Evolutionary conservation across 2,797 vertebrate genomes (phyloP).

Genomic region (Sebastes jordani): DNA sequence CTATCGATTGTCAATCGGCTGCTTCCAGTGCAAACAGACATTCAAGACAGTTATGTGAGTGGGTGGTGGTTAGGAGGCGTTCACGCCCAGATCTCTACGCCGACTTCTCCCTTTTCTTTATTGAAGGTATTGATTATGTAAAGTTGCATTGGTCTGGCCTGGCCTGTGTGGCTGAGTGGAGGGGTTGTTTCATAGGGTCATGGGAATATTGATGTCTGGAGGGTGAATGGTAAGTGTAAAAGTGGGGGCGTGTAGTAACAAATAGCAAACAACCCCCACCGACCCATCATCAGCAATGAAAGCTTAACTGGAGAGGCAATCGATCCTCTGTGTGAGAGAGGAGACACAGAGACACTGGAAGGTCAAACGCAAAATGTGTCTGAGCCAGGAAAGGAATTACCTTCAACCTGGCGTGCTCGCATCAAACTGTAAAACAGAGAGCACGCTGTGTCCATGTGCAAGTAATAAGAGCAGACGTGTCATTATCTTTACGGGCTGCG

Average conservation of each 20-base stretch:
- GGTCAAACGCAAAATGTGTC: slow-evolving; percentile 59
- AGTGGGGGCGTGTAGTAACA: slow-evolving; percentile 34
- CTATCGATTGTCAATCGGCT: slow-evolving; percentile 73
- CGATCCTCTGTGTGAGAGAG: slow-evolving; percentile 52
- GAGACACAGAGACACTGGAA: slow-evolving; percentile 44
- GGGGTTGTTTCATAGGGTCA: slow-evolving; percentile 64
- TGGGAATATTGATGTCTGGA: slow-evolving; percentile 76
- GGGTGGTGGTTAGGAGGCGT: slow-evolving; percentile 15
- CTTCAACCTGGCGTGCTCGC: slow-evolving; percentile 3
- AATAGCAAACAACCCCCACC: slow-evolving; percentile 63
- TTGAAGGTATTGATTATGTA: slow-evolving; percentile 73
- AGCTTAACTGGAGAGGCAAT: slow-evolving; percentile 69
- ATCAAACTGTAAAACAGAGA: slow-evolving; percentile 3
- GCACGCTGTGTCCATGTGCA: not conserved
- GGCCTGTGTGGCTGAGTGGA: slow-evolving; percentile 17
- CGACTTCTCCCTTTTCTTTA: slow-evolving; percentile 23
- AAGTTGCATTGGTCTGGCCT: slow-evolving; percentile 50
- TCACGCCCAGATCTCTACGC: slow-evolving; percentile 15
- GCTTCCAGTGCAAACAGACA: slow-evolving; percentile 47
- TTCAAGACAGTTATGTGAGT: slow-evolving; percentile 22
- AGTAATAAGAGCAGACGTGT: slow-evolving; percentile 1
- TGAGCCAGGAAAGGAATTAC: not conserved
- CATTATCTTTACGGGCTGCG: not conserved
- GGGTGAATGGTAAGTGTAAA: slow-evolving; percentile 48
- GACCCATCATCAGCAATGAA: slow-evolving; percentile 74